Evolutionary conservation across 2,797 vertebrate genomes (phyloP).

Genomic region (Danio tinwini): DNA sequence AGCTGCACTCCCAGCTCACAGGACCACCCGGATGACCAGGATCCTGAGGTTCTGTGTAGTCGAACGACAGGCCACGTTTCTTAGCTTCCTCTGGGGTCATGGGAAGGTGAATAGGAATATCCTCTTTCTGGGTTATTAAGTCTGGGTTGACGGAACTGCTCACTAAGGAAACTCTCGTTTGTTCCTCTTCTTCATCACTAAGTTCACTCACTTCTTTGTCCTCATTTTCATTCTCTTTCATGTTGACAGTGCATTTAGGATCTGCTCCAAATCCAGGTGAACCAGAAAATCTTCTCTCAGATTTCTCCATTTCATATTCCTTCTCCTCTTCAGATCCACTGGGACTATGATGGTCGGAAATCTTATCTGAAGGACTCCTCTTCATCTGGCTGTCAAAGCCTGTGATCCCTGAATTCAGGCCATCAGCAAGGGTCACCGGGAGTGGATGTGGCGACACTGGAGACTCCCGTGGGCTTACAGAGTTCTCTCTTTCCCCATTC

Average conservation of each 20-base stretch:
- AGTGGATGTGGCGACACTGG: constrained; percentile 52
- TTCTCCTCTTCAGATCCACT: constrained; percentile 53
- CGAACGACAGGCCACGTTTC: constrained; percentile 65
- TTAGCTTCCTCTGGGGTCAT: constrained; percentile 63
- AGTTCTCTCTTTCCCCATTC: constrained; percentile 43
- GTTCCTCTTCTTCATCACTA: constrained; percentile 22
- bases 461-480: constrained; percentile 55
- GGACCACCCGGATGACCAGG: constrained; percentile 32
- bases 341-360: constrained; percentile 37
- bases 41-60: constrained; percentile 66
- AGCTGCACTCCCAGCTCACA: constrained; percentile 55
- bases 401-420: constrained; percentile 30
- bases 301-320: constrained; percentile 40
- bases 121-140: constrained; percentile 44
- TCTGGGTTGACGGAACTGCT: constrained; percentile 36
- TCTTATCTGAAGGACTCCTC: constrained; percentile 51
- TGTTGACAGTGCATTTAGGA: neutral
- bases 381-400: constrained; percentile 55
- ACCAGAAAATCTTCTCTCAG: constrained; percentile 32
- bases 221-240: constrained; percentile 37
- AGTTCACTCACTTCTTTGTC: constrained; percentile 23
- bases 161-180: constrained; percentile 31
- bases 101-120: constrained; percentile 23
- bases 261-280: constrained; percentile 38
- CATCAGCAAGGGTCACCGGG: constrained; percentile 1